Percentiles rank a stretch among this genome's conserved stretches.
Conservation (phyloP, 1,140 invertebrate genomes). For the Dysdera silvatica region DNA sequence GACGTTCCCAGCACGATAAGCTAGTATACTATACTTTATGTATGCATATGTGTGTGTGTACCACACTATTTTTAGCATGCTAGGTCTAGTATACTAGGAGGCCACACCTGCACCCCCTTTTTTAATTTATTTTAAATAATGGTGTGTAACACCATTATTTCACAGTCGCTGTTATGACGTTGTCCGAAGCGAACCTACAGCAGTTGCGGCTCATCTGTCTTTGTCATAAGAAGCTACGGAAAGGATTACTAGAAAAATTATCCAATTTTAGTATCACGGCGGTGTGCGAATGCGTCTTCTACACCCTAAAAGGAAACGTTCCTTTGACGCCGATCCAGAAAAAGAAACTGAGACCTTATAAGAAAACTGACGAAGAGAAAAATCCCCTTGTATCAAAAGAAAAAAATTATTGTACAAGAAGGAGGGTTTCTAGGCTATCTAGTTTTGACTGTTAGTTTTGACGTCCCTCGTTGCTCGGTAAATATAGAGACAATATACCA, state of each 20-base stretch:
- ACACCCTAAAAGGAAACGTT: slow-evolving; percentile 1
- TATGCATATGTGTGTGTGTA: too few relatives aligned
- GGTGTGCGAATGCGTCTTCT: background rate
- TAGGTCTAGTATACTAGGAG: too few relatives aligned
- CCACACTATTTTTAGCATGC: too few relatives aligned
- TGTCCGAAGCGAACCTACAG: background rate
- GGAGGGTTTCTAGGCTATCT: background rate
- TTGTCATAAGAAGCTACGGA: background rate
- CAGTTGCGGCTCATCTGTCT: background rate
- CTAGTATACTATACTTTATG: too few relatives aligned
- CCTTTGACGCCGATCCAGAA: background rate
- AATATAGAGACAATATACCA: too few relatives aligned
- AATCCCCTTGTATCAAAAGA: background rate
- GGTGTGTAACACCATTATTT: too few relatives aligned
- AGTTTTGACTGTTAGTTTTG: too few relatives aligned
- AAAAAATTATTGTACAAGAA: background rate
- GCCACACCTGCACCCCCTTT: too few relatives aligned
- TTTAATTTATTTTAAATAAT: background rate
- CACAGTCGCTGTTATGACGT: background rate
- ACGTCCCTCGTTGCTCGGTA: too few relatives aligned
- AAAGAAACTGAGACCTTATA: background rate
- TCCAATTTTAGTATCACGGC: background rate
- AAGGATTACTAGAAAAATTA: background rate
- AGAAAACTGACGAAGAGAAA: background rate
- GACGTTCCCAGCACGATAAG: too few relatives aligned